Conservation (phyloP, 2,888 invertebrate genomes). For the Gasteruption jaculator region DNA sequence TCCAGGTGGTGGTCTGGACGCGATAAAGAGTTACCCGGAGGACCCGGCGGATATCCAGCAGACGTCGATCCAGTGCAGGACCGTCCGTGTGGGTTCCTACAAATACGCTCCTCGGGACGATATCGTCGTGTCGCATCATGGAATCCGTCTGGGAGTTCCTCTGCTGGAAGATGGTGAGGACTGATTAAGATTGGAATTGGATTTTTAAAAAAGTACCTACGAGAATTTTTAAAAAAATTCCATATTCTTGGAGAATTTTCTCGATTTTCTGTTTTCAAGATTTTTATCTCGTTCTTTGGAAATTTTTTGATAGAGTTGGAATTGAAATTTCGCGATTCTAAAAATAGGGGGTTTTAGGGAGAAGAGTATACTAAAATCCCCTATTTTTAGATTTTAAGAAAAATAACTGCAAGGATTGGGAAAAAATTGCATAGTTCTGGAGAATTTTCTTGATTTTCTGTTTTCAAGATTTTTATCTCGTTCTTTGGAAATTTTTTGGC, state of each 20-base stretch:
- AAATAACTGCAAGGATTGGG: background rate
- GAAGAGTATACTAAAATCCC: background rate
- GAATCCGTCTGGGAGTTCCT: constrained; percentile 52
- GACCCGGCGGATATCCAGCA: constrained; percentile 44
- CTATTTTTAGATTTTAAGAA: background rate
- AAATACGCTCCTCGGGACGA: constrained; percentile 72
- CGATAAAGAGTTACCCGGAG: too few species aligned
- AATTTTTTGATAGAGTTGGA: too few species aligned
- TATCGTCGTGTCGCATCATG: constrained; percentile 56
- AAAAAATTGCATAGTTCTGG: background rate
- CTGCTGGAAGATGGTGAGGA: constrained; percentile 47
- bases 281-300: constrained; percentile 1
- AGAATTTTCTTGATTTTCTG: too few species aligned
- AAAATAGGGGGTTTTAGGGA: too few species aligned
- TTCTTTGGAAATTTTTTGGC: background rate
- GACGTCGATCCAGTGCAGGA: constrained; percentile 66
- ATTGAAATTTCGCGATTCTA: too few species aligned
- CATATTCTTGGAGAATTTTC: background rate
- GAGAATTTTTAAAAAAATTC: background rate
- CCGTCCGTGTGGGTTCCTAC: constrained; percentile 81
- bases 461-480: background rate
- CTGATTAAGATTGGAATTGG: background rate
- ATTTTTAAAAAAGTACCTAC: background rate
- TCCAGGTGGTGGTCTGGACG: too few species aligned
- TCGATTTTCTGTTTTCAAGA: too few species aligned